Evolutionary conservation across 2,797 vertebrate genomes (phyloP).

Genomic region (Triplophysa bombifrons): DNA sequence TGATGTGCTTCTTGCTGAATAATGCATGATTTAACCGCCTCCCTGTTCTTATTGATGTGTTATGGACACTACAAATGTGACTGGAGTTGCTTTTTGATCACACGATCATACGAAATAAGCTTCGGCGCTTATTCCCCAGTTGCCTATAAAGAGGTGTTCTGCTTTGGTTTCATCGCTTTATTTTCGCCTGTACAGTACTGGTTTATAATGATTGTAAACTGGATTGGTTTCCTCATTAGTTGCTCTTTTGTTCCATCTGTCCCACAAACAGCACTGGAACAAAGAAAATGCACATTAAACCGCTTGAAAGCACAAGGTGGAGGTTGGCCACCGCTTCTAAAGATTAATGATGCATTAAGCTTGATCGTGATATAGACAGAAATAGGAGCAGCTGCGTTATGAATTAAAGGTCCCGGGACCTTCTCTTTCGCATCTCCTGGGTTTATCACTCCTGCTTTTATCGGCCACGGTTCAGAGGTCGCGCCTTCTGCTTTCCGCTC

Average conservation of each 20-base stretch:
- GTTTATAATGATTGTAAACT: slow-evolving; percentile 38
- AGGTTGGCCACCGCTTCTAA: slow-evolving; percentile 57
- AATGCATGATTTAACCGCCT: slow-evolving; percentile 46
- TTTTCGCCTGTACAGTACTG: slow-evolving; percentile 31
- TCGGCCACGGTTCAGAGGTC: slow-evolving; percentile 62
- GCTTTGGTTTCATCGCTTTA: slow-evolving; percentile 7
- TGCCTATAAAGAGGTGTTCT: slow-evolving; percentile 2
- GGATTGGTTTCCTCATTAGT: slow-evolving; percentile 38
- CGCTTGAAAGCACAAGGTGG: neutral
- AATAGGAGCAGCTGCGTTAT: slow-evolving; percentile 47
- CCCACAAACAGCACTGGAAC: neutral
- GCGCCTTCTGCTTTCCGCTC: slow-evolving; percentile 53
- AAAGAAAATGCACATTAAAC: slow-evolving; percentile 31
- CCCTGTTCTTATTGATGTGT: slow-evolving; percentile 10
- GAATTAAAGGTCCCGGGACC: slow-evolving; percentile 50
- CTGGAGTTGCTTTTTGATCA: slow-evolving; percentile 31
- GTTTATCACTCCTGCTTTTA: slow-evolving; percentile 55
- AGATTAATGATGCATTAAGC: slow-evolving; percentile 66
- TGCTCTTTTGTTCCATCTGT: slow-evolving; percentile 37
- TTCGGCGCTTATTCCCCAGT: neutral
- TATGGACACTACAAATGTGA: slow-evolving; percentile 34
- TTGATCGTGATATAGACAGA: slow-evolving; percentile 59
- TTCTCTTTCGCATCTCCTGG: slow-evolving; percentile 45
- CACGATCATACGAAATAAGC: slow-evolving; percentile 29
- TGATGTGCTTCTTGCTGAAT: slow-evolving; percentile 37